Base-by-base conservation (phyloP, 2,888 invertebrate genomes). In the Lasioglossum leucozonium region DNA sequence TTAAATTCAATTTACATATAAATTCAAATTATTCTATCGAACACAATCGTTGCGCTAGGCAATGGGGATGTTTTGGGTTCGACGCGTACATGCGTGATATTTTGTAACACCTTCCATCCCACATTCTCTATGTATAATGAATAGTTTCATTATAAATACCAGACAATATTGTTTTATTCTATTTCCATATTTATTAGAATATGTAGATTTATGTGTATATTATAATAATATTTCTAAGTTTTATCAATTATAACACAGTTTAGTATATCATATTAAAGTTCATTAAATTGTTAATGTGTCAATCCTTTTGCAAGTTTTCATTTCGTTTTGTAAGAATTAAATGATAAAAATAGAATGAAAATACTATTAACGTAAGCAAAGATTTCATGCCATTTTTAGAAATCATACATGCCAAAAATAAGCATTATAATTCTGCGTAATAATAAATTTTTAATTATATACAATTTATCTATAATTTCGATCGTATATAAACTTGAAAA, bases 1-100 rank as follows among this genome's bases (percentile, higher is more conserved):
- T 94, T 93, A 94, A 93, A 94, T 94, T 93, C 93, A 94, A 94
- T 94, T 94, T 94, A 93, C 94, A 94, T 94, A 93, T 93, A 93
- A 94, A 94, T 94, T 92, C 92, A 91, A 93, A 94, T 94, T 93
- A 93, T 93, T 93, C 91, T 90, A 93, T 93, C 89, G 89, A 91
- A 85, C 84, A 85, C 85, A 87, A 88, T 89, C 84, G 77, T 85
- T 87, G 84, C 79, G 81, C 78, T 84, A 88, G 55, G 82, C 79
- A 82, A 85, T 82, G 81, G 40, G 65, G 72, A 73, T 26, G 42
- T 62, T 62, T 69, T 73, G 26, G 75, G 77, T 74, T 81, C 74
- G 55, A 74, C 77, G 67, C 67, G 67, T n/a, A 73, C 47, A 76
- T 72, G 75, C 44, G 72, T 72, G 62, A 22, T 22, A 44, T 76